Conservation (phyloP, 2,113 vertebrate genomes). For the Anhinga rufa region DNA sequence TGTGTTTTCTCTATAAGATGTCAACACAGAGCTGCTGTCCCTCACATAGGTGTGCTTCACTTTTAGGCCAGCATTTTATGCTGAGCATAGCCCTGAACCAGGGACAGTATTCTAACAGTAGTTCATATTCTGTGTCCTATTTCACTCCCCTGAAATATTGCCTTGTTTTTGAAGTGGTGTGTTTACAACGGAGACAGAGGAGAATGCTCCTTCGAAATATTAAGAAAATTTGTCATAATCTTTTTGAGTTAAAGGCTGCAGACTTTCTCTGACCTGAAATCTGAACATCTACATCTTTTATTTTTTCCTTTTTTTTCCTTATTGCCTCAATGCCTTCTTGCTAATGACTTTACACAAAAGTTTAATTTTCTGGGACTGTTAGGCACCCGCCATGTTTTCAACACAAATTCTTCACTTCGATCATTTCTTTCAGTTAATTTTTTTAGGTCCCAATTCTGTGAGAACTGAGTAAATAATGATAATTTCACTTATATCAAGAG, state of each 20-base stretch:
- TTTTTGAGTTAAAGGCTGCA: neutral
- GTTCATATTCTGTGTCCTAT: neutral
- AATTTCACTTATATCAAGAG: neutral
- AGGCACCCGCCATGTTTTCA: neutral
- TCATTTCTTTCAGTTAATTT: neutral
- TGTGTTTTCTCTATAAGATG: neutral
- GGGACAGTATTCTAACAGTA: neutral
- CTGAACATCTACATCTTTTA: neutral
- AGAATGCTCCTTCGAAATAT: neutral
- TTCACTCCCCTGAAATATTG: neutral
- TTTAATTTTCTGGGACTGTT: neutral
- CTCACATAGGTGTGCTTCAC: neutral
- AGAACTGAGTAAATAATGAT: neutral
- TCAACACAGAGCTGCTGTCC: neutral
- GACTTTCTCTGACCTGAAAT: neutral
- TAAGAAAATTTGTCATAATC: neutral
- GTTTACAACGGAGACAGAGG: neutral
- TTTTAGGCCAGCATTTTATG: neutral
- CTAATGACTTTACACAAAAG: neutral
- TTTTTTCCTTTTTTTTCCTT: neutral
- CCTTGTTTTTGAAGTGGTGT: neutral
- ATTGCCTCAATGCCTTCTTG: neutral
- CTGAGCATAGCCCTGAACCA: neutral
- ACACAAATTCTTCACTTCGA: neutral
- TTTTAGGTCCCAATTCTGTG: neutral